Conservation (phyloP, 2,888 invertebrate species). For the Andrena flavipes region DNA sequence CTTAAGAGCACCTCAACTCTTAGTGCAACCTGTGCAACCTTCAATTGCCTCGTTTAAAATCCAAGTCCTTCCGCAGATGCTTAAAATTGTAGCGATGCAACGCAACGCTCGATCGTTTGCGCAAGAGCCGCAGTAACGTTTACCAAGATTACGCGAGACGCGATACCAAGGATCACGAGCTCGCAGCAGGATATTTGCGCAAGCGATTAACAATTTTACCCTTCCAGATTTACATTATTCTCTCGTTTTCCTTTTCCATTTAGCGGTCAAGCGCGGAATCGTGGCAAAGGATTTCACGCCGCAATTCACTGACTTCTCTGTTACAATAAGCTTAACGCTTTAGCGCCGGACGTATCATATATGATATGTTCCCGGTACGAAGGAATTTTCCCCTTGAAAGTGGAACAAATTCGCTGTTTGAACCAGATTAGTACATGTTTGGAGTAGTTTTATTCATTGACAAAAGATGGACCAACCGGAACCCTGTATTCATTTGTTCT, state of each 20-base stretch:
- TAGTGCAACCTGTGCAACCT: too few species aligned
- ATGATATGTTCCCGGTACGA: too few species aligned
- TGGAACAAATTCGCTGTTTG: too few species aligned
- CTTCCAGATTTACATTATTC: not conserved
- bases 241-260: not conserved
- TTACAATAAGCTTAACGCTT: not conserved
- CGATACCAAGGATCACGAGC: not conserved
- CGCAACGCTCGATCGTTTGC: not conserved
- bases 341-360: too few species aligned
- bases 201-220: slow-evolving; percentile 5
- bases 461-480: too few species aligned
- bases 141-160: not conserved
- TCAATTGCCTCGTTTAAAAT: not conserved
- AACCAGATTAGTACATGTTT: too few species aligned
- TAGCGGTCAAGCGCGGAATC: not conserved
- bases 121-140: not conserved
- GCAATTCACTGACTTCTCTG: not conserved
- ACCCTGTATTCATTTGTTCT: too few species aligned
- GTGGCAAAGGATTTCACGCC: not conserved
- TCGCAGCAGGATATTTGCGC: slow-evolving; percentile 13
- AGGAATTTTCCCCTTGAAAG: too few species aligned
- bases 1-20: too few species aligned
- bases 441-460: too few species aligned
- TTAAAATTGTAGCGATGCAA: too few species aligned
- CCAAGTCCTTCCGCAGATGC: not conserved